A percentile compares a stretch with the other conserved stretches of the same genome.
phyloP scores from a whole-genome alignment of 2,797 vertebrate species.

The Poeciliopsis presidionis region DNA sequence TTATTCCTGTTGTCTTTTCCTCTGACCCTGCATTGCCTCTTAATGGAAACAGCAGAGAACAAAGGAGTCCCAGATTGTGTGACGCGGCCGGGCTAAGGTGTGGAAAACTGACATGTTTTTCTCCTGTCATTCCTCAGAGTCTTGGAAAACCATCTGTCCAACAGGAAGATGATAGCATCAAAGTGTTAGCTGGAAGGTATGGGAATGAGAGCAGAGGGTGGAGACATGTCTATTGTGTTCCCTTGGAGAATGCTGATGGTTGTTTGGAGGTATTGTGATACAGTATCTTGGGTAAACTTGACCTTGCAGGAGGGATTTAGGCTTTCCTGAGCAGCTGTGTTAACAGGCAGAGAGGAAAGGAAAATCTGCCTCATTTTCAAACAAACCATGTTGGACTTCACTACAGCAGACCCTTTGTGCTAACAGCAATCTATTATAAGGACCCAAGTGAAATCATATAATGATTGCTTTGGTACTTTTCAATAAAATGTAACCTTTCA shows the following conservation, averaged over 20 bases:
- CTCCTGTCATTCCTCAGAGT: slow-evolving; percentile 48
- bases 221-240: slow-evolving; percentile 61
- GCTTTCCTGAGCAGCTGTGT: slow-evolving; percentile 63
- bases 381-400: slow-evolving; percentile 19
- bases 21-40: slow-evolving; percentile 25
- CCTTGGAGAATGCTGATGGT: slow-evolving; percentile 29
- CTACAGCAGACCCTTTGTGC: background rate
- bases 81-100: slow-evolving; percentile 23
- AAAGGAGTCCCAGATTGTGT: slow-evolving; percentile 46
- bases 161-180: slow-evolving; percentile 70
- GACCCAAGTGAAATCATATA: background rate
- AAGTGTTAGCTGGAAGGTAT: slow-evolving; percentile 42
- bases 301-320: slow-evolving; percentile 59
- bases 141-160: slow-evolving; percentile 69
- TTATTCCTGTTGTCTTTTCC: slow-evolving; percentile 51
- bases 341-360: slow-evolving; percentile 28
- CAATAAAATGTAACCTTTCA: background rate
- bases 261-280: slow-evolving; percentile 64
- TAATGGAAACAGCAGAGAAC: slow-evolving; percentile 71
- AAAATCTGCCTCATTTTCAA: slow-evolving; percentile 39
- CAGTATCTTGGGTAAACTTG: slow-evolving; percentile 63
- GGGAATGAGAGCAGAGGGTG: slow-evolving; percentile 9
- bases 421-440: background rate
- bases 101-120: slow-evolving; percentile 54
- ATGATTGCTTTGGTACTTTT: background rate